Evolutionary conservation across 2,113 vertebrate species (phyloP).

Genomic region (Antechinus flavipes): DNA sequence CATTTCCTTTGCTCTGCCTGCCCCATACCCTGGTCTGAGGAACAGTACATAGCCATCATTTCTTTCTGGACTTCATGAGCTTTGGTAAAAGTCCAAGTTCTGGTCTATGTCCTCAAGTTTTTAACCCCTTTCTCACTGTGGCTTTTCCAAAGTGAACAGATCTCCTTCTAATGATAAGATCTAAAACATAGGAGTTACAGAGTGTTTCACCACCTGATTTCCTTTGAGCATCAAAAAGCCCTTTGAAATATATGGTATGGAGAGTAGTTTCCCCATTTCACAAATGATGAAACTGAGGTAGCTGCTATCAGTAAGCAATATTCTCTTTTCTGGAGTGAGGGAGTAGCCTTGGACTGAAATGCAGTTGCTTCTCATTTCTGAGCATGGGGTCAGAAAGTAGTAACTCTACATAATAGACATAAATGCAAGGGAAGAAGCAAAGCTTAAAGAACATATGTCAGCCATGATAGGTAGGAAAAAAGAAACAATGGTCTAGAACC

Average conservation of each 20-base stretch:
- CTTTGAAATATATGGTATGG: neutral
- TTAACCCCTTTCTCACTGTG: neutral
- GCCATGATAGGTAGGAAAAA: neutral
- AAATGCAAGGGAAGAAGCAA: neutral
- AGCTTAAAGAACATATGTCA: neutral
- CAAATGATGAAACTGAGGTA: neutral
- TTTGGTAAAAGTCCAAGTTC: neutral
- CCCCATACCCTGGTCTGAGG: neutral
- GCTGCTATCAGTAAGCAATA: neutral
- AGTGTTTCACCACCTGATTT: neutral
- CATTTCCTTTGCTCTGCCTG: neutral
- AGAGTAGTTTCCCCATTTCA: neutral
- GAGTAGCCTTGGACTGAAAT: neutral
- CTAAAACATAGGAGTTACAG: neutral
- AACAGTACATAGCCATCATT: neutral
- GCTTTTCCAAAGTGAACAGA: neutral
- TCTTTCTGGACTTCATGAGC: neutral
- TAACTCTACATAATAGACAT: neutral
- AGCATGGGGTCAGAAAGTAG: neutral
- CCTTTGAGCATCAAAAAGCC: neutral
- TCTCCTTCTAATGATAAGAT: neutral
- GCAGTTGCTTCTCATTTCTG: no score
- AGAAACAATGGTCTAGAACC: neutral
- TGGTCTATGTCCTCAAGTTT: neutral
- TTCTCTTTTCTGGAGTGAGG: neutral